Conservation (phyloP, 2,113 vertebrate species). For the Sebastes fasciatus region DNA sequence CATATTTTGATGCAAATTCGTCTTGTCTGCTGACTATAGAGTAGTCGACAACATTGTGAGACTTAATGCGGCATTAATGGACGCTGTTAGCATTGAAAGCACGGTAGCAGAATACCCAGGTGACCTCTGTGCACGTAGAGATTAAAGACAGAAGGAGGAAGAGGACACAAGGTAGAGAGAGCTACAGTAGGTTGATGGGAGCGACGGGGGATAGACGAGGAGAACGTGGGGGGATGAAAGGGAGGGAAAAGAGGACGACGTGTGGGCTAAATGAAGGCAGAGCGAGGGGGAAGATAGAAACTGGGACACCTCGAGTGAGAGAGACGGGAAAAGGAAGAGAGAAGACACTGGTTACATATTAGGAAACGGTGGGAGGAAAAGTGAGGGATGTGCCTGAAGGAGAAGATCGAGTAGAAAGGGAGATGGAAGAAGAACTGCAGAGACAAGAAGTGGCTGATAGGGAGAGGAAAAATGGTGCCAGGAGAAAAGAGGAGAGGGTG, state of each 20-base stretch:
- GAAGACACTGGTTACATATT: conserved; percentile 8
- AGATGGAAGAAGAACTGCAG: conserved; percentile 7
- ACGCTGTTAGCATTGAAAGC: neutral
- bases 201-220: neutral
- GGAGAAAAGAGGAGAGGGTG: conserved; percentile 44
- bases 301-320: conserved; percentile 47
- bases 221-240: neutral
- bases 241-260: neutral
- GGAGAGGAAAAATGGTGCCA: conserved; percentile 50
- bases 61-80: no score
- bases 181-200: conserved; percentile 76
- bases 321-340: neutral
- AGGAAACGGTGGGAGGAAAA: conserved; percentile 5
- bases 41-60: no score
- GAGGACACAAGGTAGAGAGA: conserved; percentile 8
- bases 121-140: conserved; percentile 3
- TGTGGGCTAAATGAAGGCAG: conserved; percentile 32
- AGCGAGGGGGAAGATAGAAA: conserved; percentile 21
- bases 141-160: neutral
- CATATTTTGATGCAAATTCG: neutral
- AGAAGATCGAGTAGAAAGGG: neutral
- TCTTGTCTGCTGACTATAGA: no score
- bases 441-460: conserved; percentile 15
- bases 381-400: neutral
- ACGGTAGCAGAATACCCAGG: conserved; percentile 5